A percentile compares a stretch with the other conserved stretches of the same genome.
Conservation (phyloP, 2,113 vertebrate species). For the Perognathus longimembris region DNA sequence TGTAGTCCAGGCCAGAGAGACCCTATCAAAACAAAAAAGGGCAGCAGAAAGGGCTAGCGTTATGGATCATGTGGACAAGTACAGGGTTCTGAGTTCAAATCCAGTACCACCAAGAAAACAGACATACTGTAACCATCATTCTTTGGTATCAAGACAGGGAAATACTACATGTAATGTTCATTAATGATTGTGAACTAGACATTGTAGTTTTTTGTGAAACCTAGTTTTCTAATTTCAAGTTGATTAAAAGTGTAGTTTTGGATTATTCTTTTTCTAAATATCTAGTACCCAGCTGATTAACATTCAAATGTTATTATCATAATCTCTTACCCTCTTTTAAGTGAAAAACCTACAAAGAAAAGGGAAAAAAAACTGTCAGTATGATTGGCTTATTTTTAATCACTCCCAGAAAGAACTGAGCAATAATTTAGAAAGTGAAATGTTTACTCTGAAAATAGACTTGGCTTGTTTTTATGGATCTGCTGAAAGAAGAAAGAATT, state of each 20-base stretch:
- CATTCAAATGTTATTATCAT: not conserved
- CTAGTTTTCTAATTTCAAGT: not conserved
- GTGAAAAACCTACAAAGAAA: not conserved
- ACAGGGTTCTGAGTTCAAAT: too few relatives aligned
- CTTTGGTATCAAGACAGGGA: not conserved
- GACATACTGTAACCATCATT: not conserved
- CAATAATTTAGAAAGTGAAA: not conserved
- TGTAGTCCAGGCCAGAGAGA: too few relatives aligned
- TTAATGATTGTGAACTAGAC: constrained; percentile 8
- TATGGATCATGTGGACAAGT: too few relatives aligned
- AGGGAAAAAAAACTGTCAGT: not conserved
- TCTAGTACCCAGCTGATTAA: not conserved
- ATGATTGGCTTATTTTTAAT: not conserved
- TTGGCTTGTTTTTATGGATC: not conserved
- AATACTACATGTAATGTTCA: not conserved
- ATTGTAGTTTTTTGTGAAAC: not conserved
- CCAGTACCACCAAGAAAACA: too few relatives aligned
- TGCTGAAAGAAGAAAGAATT: not conserved
- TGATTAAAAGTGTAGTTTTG: not conserved
- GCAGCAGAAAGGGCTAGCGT: too few relatives aligned
- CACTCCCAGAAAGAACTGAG: not conserved
- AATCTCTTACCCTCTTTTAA: not conserved
- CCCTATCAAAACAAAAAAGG: too few relatives aligned
- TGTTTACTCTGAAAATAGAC: not conserved
- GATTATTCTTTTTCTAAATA: not conserved